A percentile compares a stretch with the other conserved stretches of the same genome.
phyloP scores from a whole-genome alignment of 2,888 invertebrate species.

The Idaea dimidiata region DNA sequence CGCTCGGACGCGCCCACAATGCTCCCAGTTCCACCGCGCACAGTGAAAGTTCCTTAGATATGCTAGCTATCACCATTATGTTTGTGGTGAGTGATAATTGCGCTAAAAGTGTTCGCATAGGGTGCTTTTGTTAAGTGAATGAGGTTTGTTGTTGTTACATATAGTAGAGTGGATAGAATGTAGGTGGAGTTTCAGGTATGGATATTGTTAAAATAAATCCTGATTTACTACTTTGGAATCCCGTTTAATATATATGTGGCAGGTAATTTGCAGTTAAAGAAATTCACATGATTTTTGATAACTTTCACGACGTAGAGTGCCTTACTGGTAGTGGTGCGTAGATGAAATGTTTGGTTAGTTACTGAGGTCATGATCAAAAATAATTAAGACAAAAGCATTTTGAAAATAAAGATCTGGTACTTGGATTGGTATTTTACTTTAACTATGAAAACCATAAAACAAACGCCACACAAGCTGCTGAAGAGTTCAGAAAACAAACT shows the following conservation, averaged over 20 bases:
- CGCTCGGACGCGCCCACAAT: constrained; percentile 60
- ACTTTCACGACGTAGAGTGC: no score
- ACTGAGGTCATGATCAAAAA: no score
- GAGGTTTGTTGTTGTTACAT: constrained; percentile 29
- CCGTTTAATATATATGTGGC: background rate
- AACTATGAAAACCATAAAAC: no score
- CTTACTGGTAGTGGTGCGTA: no score
- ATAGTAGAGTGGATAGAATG: background rate
- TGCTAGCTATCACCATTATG: constrained; percentile 74
- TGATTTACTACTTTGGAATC: background rate
- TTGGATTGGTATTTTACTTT: no score
- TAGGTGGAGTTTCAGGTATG: background rate
- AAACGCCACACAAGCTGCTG: no score
- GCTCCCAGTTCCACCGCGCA: constrained; percentile 49
- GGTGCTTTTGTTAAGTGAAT: constrained; percentile 48
- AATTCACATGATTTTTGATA: no score
- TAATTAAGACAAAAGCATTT: no score
- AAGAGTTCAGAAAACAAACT: background rate
- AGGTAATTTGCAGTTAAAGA: no score
- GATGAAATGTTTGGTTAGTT: no score
- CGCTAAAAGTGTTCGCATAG: constrained; percentile 61
- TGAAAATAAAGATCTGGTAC: no score
- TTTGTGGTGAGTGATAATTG: constrained; percentile 78
- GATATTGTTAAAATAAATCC: background rate
- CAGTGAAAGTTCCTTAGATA: constrained; percentile 78